Base-by-base conservation (phyloP, 2,797 vertebrate genomes). In the Hoplostethus atlanticus region DNA sequence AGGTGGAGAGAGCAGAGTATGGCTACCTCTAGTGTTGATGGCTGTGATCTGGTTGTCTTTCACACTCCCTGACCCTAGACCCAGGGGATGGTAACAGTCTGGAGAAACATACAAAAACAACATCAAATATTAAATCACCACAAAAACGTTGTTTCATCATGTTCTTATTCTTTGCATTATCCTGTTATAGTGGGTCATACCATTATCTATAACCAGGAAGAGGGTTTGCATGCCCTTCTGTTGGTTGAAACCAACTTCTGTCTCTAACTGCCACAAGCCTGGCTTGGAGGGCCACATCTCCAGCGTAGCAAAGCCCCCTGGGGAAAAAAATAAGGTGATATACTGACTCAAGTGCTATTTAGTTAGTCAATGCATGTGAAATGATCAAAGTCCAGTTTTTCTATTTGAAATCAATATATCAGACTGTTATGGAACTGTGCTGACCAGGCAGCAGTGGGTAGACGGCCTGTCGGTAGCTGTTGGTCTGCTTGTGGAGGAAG, bases 261-360 rank as follows among this genome's bases (percentile, higher is more conserved):
- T 97, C 85, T 97, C 95, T 73, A 99, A 88, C 81, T 96, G 96
- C 98, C 98, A 99, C 71, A 96, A 92, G 15, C 97, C 98, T 53
- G 96, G 93, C 88, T 94, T 98, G 64, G 96, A 95, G 36, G 97
- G 95, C 62, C 86, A 92, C 97, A 99, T 99, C 94, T 99, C 96
- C 80, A 99, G 85, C 73, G 97, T 97, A 59, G 94, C 94, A 93
- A 98, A 97, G 46, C 93, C 89, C 55, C 97, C 98, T 99, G n/a
- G 87, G 53, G 81, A 57, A 66, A 10, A 73, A 44, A 44, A 44
- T 4, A 44, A 40, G 9, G 38, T 36, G 34, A 36, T 36, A 36
- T 36, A 36, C 34, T 36, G 34, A 7, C 34, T 36, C 34, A 36
- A 36, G 34, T 36, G 5, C 34, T 36, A 36, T 36, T 36, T 36